These are phyloP conservation scores for Ruditapes philippinarum DNA, from an alignment of 1,140 invertebrate species.

Conservation along the genomic window DNA sequence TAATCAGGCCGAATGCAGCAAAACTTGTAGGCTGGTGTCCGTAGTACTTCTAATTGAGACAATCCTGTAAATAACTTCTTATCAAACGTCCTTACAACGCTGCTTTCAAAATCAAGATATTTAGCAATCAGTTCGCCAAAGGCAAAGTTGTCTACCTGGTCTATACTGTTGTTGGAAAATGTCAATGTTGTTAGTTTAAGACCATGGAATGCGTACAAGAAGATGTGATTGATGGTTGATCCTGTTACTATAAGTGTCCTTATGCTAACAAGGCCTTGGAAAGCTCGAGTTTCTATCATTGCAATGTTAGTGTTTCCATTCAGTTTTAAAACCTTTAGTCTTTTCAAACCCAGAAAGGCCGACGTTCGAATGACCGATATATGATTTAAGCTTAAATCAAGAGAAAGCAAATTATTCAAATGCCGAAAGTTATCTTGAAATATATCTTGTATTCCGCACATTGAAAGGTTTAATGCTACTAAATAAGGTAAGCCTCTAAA, in stretches of 20 bases:
- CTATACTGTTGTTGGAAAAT: constrained; percentile 49
- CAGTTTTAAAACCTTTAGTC: constrained; percentile 30
- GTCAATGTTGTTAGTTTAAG: constrained; percentile 48
- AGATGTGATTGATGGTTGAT: constrained; percentile 2
- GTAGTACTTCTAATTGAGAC: constrained; percentile 29
- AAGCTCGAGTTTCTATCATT: constrained; percentile 22
- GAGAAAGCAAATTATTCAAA: background rate
- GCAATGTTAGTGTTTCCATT: constrained; percentile 18
- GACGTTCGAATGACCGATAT: background rate
- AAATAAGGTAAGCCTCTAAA: background rate
- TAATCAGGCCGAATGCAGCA: constrained; percentile 71
- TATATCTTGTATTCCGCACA: background rate
- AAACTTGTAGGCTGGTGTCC: constrained; percentile 68
- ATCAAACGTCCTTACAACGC: constrained; percentile 56
- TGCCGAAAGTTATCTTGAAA: background rate
- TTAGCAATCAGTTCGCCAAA: constrained; percentile 33
- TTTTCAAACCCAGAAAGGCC: constrained; percentile 17
- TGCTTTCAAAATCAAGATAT: constrained; percentile 63
- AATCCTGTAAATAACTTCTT: constrained; percentile 67
- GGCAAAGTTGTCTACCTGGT: constrained; percentile 32
- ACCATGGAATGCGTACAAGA: constrained; percentile 29
- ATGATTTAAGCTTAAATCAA: constrained; percentile 7
- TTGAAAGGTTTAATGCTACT: background rate
- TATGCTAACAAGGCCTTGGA: constrained; percentile 43
- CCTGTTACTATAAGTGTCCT: background rate